A percentile compares a stretch with the other conserved stretches of the same genome.
Evolutionary conservation across 2,797 vertebrate genomes (phyloP).

Genomic region (Danio albolineatus): DNA sequence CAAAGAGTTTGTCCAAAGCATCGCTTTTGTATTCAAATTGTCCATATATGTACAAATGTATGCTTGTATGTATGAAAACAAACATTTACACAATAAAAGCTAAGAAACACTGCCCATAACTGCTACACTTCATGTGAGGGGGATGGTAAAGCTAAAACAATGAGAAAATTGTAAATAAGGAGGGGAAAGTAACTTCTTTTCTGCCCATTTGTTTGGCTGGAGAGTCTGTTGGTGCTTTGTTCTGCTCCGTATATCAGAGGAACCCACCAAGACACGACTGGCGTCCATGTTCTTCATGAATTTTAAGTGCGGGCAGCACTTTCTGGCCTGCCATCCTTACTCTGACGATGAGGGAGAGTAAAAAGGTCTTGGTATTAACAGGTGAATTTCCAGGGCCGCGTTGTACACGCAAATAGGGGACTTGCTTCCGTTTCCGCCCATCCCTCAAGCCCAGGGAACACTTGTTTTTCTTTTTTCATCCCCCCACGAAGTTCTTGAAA

Average conservation of each 20-base stretch:
- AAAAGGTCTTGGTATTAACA: slow-evolving; percentile 19
- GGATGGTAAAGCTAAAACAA: slow-evolving; percentile 24
- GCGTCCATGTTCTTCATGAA: not conserved
- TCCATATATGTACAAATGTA: slow-evolving; percentile 54
- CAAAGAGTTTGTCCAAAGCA: slow-evolving; percentile 52
- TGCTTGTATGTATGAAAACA: slow-evolving; percentile 61
- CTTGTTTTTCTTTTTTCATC: slow-evolving; percentile 46
- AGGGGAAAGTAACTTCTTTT: slow-evolving; percentile 14
- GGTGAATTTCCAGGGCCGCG: slow-evolving; percentile 17
- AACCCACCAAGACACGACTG: slow-evolving; percentile 24
- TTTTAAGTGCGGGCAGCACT: not conserved
- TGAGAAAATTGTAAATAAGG: slow-evolving; percentile 1
- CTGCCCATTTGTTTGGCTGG: slow-evolving; percentile 40
- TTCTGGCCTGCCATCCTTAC: slow-evolving; percentile 31
- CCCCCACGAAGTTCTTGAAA: slow-evolving; percentile 40
- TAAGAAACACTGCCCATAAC: slow-evolving; percentile 48
- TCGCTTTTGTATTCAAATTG: slow-evolving; percentile 39
- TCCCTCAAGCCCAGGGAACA: slow-evolving; percentile 48
- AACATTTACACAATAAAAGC: slow-evolving; percentile 64
- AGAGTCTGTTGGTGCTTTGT: slow-evolving; percentile 50
- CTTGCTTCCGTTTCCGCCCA: slow-evolving; percentile 36
- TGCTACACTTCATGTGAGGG: slow-evolving; percentile 54
- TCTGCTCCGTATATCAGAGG: slow-evolving; percentile 24
- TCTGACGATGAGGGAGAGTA: slow-evolving; percentile 23
- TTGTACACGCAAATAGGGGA: slow-evolving; percentile 24